Base-by-base conservation (phyloP, 2,888 invertebrate species). In the Andrena haemorrhoa region DNA sequence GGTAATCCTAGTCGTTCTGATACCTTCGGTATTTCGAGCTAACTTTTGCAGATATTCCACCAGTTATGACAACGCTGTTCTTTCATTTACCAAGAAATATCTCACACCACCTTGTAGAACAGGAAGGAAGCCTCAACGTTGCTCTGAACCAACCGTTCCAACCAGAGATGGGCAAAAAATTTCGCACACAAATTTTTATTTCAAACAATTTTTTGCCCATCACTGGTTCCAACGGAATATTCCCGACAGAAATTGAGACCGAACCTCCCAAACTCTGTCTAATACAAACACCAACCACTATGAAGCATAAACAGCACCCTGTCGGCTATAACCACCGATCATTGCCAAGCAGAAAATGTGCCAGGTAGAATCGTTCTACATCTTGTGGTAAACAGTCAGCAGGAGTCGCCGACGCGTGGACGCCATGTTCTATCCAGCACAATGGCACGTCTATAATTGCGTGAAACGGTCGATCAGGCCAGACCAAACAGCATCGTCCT, bases 281-380 rank as follows among this genome's bases (percentile, higher is more conserved):
- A 47, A 29, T 47, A 47, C 26, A 64, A 64, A 47, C 26, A 41
- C 41, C 63, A 63, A 12, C 6, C 33, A n/a, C 16, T 26, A 12
- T 31, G n/a, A 31, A 41, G 26, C 33, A 12, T 20, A 61, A 35
- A 61, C 33, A 10, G 20, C 31, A 61, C 16, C 60, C 60, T 12
- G 60, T 16, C 2, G 63, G 23, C 58, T 33, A n/a, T 20, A 23
- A 35, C 23, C 41, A 56, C 12, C 12, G 10, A 51, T 1, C 26
- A 10, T 10, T n/a, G 58, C 33, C 31, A 58, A 58, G 29, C 20
- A 58, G 47, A 64, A 49, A 41, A 10, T 12, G 31, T 16, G 23
- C 61, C 75, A 75, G 41, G 75, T 75, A n/a, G 56, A 65, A 29
- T 20, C 16, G 6, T 7, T 29, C 63, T 51, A 51, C 51, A 66